Evolutionary conservation across 2,888 invertebrate genomes (phyloP).

Genomic region (Agrochola litura): DNA sequence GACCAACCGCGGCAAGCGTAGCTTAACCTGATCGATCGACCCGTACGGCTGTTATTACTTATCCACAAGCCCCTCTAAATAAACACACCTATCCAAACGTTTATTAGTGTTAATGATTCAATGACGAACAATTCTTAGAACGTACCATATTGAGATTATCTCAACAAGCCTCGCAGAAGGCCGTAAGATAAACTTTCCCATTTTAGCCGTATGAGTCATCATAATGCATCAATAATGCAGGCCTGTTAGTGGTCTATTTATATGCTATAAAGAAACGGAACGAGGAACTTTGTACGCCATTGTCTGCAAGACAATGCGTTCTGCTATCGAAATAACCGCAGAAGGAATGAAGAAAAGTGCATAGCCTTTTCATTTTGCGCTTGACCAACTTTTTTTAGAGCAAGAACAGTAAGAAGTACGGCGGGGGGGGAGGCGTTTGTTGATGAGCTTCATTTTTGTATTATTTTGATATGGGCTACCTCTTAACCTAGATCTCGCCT

Average conservation of each 20-base stretch:
- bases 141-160: conserved; percentile 54
- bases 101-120: conserved; percentile 31
- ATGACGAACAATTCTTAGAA: conserved; percentile 58
- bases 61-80: not conserved
- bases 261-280: conserved; percentile 45
- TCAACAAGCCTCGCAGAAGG: conserved; percentile 37
- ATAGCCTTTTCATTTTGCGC: conserved; percentile 46
- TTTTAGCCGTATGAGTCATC: conserved; percentile 58
- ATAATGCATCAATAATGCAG: conserved; percentile 53
- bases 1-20: no score
- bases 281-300: conserved; percentile 36
- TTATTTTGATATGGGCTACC: no score
- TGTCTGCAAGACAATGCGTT: conserved; percentile 49
- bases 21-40: no score
- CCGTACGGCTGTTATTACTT: no score
- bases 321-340: conserved; percentile 43
- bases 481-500: no score
- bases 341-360: conserved; percentile 37
- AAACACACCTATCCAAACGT: conserved; percentile 26
- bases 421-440: not conserved
- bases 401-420: no score
- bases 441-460: not conserved
- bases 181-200: conserved; percentile 59
- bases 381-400: conserved; percentile 38
- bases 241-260: conserved; percentile 39